Evolutionary conservation across 1,140 invertebrate species (phyloP).

Genomic region (Homalodisca vitripennis): DNA sequence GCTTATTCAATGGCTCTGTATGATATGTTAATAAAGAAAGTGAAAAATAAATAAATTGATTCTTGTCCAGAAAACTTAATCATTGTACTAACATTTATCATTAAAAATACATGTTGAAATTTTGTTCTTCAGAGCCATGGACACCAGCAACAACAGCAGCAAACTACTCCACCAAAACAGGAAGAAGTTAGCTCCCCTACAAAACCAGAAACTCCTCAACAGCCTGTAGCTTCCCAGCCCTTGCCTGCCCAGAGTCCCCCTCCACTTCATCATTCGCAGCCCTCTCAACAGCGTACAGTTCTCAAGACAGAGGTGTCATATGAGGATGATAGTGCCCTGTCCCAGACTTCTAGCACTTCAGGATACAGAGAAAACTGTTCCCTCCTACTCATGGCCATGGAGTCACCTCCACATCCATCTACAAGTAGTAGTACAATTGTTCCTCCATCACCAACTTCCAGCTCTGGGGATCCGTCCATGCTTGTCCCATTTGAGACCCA

Average conservation of each 20-base stretch:
- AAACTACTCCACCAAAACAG: neutral
- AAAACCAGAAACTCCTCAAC: neutral
- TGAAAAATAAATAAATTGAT: too few species aligned
- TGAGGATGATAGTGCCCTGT: slow-evolving; percentile 71
- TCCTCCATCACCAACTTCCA: slow-evolving; percentile 43
- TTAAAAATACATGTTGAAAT: too few species aligned
- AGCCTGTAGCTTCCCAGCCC: neutral
- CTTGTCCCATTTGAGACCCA: slow-evolving; percentile 65
- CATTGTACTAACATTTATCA: too few species aligned
- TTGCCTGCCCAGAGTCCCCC: slow-evolving; percentile 38
- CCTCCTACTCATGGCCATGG: slow-evolving; percentile 40
- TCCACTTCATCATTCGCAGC: slow-evolving; percentile 44
- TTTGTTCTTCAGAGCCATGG: neutral
- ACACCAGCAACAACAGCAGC: neutral
- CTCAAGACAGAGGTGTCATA: slow-evolving; percentile 63
- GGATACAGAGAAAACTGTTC: slow-evolving; percentile 53
- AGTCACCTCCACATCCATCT: slow-evolving; percentile 46
- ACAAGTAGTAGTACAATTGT: slow-evolving; percentile 59
- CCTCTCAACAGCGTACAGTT: slow-evolving; percentile 37
- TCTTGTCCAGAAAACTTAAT: too few species aligned
- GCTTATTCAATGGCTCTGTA: too few species aligned
- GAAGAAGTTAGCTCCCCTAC: neutral
- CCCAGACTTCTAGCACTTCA: slow-evolving; percentile 75
- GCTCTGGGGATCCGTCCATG: slow-evolving; percentile 61
- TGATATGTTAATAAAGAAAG: too few species aligned